These are phyloP conservation scores for Enteromius mattozi DNA, from an alignment of 2,797 vertebrate species.

Conservation along the genomic window DNA sequence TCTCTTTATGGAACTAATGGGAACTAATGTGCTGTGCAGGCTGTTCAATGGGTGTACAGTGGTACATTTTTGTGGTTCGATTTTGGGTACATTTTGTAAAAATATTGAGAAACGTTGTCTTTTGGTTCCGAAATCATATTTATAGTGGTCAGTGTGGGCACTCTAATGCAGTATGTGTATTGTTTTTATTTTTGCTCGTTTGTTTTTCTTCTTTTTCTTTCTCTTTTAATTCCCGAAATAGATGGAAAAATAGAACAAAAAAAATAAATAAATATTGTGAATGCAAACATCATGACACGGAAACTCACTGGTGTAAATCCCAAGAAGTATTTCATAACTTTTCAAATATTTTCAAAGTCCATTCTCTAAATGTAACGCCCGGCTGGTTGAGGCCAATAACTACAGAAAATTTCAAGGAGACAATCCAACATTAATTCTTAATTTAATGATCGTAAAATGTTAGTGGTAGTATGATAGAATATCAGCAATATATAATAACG, in stretches of 20 bases:
- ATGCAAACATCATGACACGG: slow-evolving; percentile 92
- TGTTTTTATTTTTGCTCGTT: slow-evolving; percentile 54
- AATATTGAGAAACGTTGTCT: slow-evolving; percentile 65
- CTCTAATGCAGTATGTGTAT: slow-evolving; percentile 79
- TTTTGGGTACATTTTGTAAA: slow-evolving; percentile 80
- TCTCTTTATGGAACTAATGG: slow-evolving; percentile 83
- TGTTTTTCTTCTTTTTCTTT: neutral
- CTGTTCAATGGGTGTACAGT: slow-evolving; percentile 88
- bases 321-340: slow-evolving; percentile 71
- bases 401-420: slow-evolving; percentile 74
- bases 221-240: slow-evolving; percentile 60
- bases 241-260: slow-evolving; percentile 76
- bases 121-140: slow-evolving; percentile 81
- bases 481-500: slow-evolving; percentile 81
- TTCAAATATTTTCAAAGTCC: slow-evolving; percentile 60
- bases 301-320: slow-evolving; percentile 89
- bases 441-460: slow-evolving; percentile 69
- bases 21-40: slow-evolving; percentile 85
- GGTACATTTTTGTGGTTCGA: slow-evolving; percentile 70
- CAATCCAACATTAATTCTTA: slow-evolving; percentile 79
- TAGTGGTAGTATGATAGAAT: slow-evolving; percentile 70
- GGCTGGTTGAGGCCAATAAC: slow-evolving; percentile 61
- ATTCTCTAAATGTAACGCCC: slow-evolving; percentile 61
- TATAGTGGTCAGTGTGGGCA: slow-evolving; percentile 84
- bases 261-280: slow-evolving; percentile 61